A percentile compares a stretch with the other conserved stretches of the same genome.
Evolutionary conservation across 2,797 vertebrate species (phyloP).

Genomic region (Sebastes minor): DNA sequence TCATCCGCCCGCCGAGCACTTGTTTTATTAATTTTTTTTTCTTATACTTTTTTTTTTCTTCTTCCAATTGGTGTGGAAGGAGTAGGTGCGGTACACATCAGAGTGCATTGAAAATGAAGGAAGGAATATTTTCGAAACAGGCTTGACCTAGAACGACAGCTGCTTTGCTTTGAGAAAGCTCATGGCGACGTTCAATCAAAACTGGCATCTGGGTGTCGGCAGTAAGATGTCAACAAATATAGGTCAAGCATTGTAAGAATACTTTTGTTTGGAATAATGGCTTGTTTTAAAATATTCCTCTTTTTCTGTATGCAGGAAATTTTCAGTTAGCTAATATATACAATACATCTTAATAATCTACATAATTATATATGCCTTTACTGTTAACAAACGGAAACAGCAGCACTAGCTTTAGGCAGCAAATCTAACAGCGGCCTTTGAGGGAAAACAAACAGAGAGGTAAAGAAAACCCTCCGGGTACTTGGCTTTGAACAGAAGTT

Average conservation of each 20-base stretch:
- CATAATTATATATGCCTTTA: slow-evolving; percentile 42
- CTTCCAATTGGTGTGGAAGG: slow-evolving; percentile 3
- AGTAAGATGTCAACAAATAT: slow-evolving; percentile 28
- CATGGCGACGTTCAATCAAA: slow-evolving; percentile 31
- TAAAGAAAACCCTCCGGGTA: slow-evolving; percentile 53
- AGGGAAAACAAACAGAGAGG: slow-evolving; percentile 55
- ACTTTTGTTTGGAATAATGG: not conserved
- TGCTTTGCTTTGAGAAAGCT: slow-evolving; percentile 49
- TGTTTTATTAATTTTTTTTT: slow-evolving; percentile 32
- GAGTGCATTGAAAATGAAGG: slow-evolving; percentile 40
- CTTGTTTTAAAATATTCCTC: not conserved
- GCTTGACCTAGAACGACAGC: slow-evolving; percentile 53
- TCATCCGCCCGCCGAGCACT: slow-evolving; percentile 41
- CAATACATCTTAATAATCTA: slow-evolving; percentile 34
- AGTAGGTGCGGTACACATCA: slow-evolving; percentile 35
- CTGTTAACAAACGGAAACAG: slow-evolving; percentile 26
- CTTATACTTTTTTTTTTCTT: not conserved
- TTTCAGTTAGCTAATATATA: slow-evolving; percentile 12
- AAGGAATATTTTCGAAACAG: slow-evolving; percentile 22
- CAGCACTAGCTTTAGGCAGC: slow-evolving; percentile 36
- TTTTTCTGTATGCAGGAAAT: not conserved
- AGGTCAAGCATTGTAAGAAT: slow-evolving; percentile 13
- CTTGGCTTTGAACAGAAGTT: slow-evolving; percentile 34
- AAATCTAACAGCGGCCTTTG: slow-evolving; percentile 32
- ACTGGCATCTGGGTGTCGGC: slow-evolving; percentile 14